Base-by-base conservation (phyloP, 1,140 invertebrate species). In the Brachionus rotundiformis region DNA sequence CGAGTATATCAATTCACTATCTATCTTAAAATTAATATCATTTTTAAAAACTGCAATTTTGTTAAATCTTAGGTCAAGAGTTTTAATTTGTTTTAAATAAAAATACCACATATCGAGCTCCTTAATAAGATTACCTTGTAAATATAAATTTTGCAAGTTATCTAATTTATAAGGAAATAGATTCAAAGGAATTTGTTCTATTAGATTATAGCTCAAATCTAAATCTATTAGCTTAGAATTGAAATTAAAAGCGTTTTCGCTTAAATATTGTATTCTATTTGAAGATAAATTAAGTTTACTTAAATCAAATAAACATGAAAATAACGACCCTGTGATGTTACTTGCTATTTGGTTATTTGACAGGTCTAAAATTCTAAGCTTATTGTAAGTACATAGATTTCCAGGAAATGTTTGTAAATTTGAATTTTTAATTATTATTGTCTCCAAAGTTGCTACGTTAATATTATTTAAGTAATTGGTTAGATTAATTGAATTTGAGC, bases 21-120 rank as follows among this genome's bases (percentile, higher is more conserved):
- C 47, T 10, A 79, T 54, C 11, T 1, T 54, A 33, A 54, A 79
- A 25, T 63, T 63, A 8, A 31, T 16, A 0, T 79, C 47, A 19
- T 79, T 79, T 59, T 33, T 59, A 2, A 79, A 63, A 7, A 11
- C 11, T 6, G 25, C n/a, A 10, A 79, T 79, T 1, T 1, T 27
- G 16, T 79, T 79, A 25, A 33, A 33, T 10, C 47, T 33, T 4
- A 79, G 27, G 13, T 79, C 76, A 39, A 79, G 6, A 8, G 6
- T 36, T 31, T 59, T 11, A 13, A 79, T 59, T 11, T 23, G 25
- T 16, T 54, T 36, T 10, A 79, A 39, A 33, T 79, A 79, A 31
- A 79, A 79, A 61, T 33, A 79, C 76, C 76, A 79, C 33, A 63
- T 19, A n/a, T 79, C 76, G 3, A 79, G 44, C 47, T 79, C 76